phyloP scores from a whole-genome alignment of 2,888 invertebrate genomes.

The Phengaris alcon region DNA sequence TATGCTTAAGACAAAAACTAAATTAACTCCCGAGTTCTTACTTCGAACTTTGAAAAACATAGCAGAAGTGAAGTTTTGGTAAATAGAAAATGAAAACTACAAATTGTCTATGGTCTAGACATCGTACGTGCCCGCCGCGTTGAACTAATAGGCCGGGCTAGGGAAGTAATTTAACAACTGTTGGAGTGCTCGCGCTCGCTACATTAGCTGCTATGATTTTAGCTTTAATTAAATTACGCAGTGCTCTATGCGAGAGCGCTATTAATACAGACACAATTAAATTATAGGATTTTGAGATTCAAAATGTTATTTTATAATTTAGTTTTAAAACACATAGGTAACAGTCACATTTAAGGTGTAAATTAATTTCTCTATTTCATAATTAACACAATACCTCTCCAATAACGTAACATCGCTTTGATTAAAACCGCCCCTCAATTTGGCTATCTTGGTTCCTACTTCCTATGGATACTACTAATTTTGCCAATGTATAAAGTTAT shows the following conservation, averaged over 20 bases:
- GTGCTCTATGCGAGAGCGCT: neutral
- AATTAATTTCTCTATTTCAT: too few relatives aligned
- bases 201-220: slow-evolving; percentile 35
- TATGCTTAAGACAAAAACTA: too few relatives aligned
- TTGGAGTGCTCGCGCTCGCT: slow-evolving; percentile 28
- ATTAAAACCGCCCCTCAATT: neutral
- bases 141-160: slow-evolving; percentile 19
- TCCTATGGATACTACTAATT: neutral
- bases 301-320: too few relatives aligned
- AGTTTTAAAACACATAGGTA: too few relatives aligned
- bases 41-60: too few relatives aligned
- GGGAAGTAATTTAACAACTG: slow-evolving; percentile 17
- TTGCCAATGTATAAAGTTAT: neutral
- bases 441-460: neutral
- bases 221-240: slow-evolving; percentile 35
- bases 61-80: neutral
- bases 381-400: too few relatives aligned
- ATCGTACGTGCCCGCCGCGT: neutral
- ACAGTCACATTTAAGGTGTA: too few relatives aligned
- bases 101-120: neutral
- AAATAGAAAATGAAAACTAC: neutral
- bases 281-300: too few relatives aligned
- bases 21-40: too few relatives aligned
- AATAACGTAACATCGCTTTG: neutral
- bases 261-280: neutral